Percentiles rank a stretch among this genome's conserved stretches.
phyloP scores from a whole-genome alignment of 2,888 invertebrate species.

The Drosophila robusta region DNA sequence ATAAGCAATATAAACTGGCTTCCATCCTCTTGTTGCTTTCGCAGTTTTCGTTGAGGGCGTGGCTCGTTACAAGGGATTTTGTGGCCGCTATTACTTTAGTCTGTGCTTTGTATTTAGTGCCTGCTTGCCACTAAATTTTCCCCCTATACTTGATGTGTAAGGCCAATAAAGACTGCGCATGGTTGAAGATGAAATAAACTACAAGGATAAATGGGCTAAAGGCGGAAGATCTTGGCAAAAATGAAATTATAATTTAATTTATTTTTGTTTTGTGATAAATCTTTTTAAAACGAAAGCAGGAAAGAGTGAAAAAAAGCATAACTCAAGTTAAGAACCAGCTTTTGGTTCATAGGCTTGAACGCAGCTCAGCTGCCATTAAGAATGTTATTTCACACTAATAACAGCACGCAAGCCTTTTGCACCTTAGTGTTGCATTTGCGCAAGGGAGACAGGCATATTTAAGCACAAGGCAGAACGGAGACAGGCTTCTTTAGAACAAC shows the following conservation, averaged over 20 bases:
- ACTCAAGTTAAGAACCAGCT: no score
- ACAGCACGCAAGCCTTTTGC: background rate
- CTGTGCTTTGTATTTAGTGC: conserved; percentile 32
- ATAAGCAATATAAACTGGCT: conserved; percentile 75
- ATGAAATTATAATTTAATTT: conserved; percentile 27
- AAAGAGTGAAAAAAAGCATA: no score
- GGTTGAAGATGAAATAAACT: conserved; percentile 29
- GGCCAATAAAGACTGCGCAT: conserved; percentile 13
- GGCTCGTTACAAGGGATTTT: conserved; percentile 69
- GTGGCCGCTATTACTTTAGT: conserved; percentile 40
- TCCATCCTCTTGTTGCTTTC: conserved; percentile 27
- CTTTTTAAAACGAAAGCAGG: background rate
- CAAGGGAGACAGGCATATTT: background rate
- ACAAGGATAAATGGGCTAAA: conserved; percentile 16
- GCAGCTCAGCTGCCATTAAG: background rate
- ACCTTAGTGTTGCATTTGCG: background rate
- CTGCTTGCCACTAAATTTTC: conserved; percentile 26
- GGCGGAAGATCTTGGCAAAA: conserved; percentile 10
- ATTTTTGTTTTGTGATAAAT: background rate
- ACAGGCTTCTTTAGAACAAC: no score
- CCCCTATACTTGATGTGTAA: conserved; percentile 29
- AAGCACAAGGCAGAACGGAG: no score
- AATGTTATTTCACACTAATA: conserved; percentile 2
- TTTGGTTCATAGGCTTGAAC: no score
- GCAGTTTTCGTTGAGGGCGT: conserved; percentile 14